These are phyloP conservation scores for Dastarcus helophoroides DNA, from an alignment of 2,888 invertebrate genomes.

Conservation along the genomic window DNA sequence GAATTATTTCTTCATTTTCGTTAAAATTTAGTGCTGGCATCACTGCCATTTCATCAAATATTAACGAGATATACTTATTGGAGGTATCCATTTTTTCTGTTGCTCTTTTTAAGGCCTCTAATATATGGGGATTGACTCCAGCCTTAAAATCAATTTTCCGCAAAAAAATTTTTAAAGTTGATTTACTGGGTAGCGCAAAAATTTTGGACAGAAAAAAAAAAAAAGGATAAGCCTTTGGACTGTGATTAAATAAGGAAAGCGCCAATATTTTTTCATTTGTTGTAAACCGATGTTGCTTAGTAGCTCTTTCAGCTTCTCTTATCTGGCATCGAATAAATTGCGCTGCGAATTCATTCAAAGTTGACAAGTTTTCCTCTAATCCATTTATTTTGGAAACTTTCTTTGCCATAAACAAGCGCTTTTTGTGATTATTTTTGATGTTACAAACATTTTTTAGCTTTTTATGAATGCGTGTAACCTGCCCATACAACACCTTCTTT, in stretches of 20 bases:
- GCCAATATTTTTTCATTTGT: constrained; percentile 8
- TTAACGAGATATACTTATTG: constrained; percentile 7
- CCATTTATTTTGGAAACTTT: too few relatives aligned
- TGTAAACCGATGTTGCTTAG: constrained; percentile 7
- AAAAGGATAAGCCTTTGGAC: constrained; percentile 6
- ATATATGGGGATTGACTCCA: constrained; percentile 5
- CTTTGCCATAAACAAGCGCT: too few relatives aligned
- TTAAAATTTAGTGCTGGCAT: constrained; percentile 8
- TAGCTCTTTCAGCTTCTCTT: constrained; percentile 7
- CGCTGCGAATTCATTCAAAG: too few relatives aligned
- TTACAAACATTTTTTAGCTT: too few relatives aligned
- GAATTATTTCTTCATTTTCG: constrained; percentile 8
- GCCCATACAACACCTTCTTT: too few relatives aligned
- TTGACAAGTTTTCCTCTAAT: too few relatives aligned
- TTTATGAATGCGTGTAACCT: too few relatives aligned
- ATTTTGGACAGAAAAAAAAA: constrained; percentile 4
- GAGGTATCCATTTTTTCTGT: background rate
- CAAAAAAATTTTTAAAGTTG: constrained; percentile 5
- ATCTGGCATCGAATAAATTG: constrained; percentile 9
- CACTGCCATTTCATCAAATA: constrained; percentile 10
- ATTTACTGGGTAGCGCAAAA: constrained; percentile 2
- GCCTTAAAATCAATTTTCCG: constrained; percentile 1
- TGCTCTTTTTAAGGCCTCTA: background rate
- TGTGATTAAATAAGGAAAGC: constrained; percentile 5
- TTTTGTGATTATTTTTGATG: too few relatives aligned